phyloP scores from a whole-genome alignment of 1,140 invertebrate genomes.

The Limonius californicus region DNA sequence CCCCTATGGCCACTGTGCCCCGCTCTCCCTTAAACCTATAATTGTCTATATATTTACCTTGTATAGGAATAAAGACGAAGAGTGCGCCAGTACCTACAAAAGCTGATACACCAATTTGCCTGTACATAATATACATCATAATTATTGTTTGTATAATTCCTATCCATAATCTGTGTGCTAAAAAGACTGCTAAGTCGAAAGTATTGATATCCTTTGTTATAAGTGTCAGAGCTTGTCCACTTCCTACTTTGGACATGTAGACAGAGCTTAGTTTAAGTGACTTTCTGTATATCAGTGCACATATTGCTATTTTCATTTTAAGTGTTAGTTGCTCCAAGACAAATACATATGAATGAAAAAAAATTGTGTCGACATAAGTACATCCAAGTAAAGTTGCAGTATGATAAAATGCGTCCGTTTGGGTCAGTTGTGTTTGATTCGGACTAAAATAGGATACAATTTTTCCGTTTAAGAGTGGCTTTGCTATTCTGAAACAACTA shows the following conservation, averaged over 20 bases:
- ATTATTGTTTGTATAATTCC: slow-evolving; percentile 77
- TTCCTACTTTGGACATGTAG: slow-evolving; percentile 66
- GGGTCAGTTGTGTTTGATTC: not conserved
- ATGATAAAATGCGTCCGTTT: not conserved
- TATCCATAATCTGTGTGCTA: slow-evolving; percentile 76
- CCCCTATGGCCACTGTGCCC: too few relatives aligned
- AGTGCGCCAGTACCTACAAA: slow-evolving; percentile 75
- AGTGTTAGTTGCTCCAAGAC: slow-evolving; percentile 68
- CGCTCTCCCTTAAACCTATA: too few relatives aligned
- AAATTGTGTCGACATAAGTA: slow-evolving; percentile 9
- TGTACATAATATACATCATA: slow-evolving; percentile 72
- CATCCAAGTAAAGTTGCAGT: not conserved
- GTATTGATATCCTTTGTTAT: slow-evolving; percentile 84
- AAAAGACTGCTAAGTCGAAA: slow-evolving; percentile 64
- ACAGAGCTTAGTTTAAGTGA: slow-evolving; percentile 63
- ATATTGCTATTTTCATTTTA: slow-evolving; percentile 73
- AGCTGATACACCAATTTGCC: slow-evolving; percentile 67
- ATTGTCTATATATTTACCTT: slow-evolving; percentile 53
- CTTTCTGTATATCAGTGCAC: slow-evolving; percentile 80
- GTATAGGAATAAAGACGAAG: slow-evolving; percentile 77
- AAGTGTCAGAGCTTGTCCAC: slow-evolving; percentile 87
- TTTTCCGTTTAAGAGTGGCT: slow-evolving; percentile 9
- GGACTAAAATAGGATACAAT: slow-evolving; percentile 7
- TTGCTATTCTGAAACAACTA: not conserved
- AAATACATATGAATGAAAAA: slow-evolving; percentile 73